These are phyloP conservation scores for Pitta sordida DNA, from an alignment of 2,113 vertebrate species.

Conservation along the genomic window DNA sequence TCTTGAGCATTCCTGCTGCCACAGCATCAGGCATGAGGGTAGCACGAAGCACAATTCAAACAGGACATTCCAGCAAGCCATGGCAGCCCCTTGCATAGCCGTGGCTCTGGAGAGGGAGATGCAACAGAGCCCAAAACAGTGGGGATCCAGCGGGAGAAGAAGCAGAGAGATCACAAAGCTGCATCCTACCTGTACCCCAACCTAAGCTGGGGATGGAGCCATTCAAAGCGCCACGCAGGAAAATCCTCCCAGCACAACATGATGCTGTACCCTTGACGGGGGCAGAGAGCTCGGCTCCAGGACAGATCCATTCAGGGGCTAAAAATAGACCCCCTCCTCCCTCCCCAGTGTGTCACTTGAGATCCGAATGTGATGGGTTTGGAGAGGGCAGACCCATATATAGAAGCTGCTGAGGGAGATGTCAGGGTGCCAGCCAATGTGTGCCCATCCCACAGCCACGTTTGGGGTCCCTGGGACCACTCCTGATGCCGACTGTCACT, in stretches of 20 bases:
- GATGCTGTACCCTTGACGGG: slow-evolving; percentile 1
- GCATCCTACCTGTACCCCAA: slow-evolving; percentile 44
- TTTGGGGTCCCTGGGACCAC: background rate
- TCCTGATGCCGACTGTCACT: background rate
- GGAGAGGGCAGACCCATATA: slow-evolving; percentile 33
- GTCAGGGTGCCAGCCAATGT: background rate
- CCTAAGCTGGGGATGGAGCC: background rate
- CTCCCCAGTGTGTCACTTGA: slow-evolving; percentile 24
- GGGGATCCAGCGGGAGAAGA: background rate
- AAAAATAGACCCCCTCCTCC: slow-evolving; percentile 51
- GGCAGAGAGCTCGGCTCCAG: slow-evolving; percentile 4
- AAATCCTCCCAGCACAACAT: slow-evolving; percentile 19
- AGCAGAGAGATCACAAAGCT: background rate
- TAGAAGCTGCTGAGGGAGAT: slow-evolving; percentile 18
- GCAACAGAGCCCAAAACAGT: background rate
- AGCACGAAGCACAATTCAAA: background rate
- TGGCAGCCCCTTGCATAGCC: fast-evolving
- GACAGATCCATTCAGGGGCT: slow-evolving; percentile 32
- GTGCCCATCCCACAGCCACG: background rate
- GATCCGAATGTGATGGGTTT: background rate
- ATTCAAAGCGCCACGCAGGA: background rate
- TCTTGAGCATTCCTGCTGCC: background rate
- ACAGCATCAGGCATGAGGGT: fast-evolving
- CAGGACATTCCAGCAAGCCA: background rate
- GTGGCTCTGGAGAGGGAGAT: background rate